A percentile compares a stretch with the other conserved stretches of the same genome.
Conservation (phyloP, 2,888 invertebrate species). For the Anthophora plumipes region DNA sequence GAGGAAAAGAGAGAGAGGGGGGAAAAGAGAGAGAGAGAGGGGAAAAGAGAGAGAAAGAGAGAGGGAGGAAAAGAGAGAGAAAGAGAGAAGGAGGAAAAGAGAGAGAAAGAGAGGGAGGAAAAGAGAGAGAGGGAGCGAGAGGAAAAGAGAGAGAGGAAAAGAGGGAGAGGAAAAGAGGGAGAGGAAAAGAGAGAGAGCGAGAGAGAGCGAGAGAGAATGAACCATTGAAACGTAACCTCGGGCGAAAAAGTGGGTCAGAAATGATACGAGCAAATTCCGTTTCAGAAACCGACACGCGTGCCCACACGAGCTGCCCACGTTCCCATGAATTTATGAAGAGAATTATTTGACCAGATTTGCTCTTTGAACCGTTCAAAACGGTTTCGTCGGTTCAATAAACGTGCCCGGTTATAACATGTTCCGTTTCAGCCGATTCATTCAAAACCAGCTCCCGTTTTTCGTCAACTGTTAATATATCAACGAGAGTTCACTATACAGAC, state of each 20-base stretch:
- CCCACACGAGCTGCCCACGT: constrained; percentile 28
- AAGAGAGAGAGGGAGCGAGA: neutral
- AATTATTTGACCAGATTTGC: constrained; percentile 48
- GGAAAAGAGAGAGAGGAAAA: constrained; percentile 1
- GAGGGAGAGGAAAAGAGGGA: neutral
- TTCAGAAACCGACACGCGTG: constrained; percentile 40
- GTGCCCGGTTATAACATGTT: constrained; percentile 5
- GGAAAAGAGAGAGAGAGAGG: neutral
- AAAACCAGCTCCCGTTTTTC: neutral
- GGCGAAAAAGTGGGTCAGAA: constrained; percentile 52
- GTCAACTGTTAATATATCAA: constrained; percentile 3
- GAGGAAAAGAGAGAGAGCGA: neutral
- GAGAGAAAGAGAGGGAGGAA: neutral
- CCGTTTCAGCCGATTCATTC: constrained; percentile 20
- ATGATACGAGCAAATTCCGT: constrained; percentile 51
- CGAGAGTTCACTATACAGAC: too few relatives aligned
- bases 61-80: too few relatives aligned
- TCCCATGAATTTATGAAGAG: constrained; percentile 39
- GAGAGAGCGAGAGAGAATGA: constrained; percentile 10
- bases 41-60: too few relatives aligned
- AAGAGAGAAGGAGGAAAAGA: neutral
- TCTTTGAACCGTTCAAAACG: constrained; percentile 17
- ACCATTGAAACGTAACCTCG: constrained; percentile 23
- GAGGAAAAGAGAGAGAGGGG: constrained; percentile 4
- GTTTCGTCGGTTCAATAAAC: constrained; percentile 23